Evolutionary conservation across 2,797 vertebrate species (phyloP).

Genomic region (Sebastes hopkinsi): DNA sequence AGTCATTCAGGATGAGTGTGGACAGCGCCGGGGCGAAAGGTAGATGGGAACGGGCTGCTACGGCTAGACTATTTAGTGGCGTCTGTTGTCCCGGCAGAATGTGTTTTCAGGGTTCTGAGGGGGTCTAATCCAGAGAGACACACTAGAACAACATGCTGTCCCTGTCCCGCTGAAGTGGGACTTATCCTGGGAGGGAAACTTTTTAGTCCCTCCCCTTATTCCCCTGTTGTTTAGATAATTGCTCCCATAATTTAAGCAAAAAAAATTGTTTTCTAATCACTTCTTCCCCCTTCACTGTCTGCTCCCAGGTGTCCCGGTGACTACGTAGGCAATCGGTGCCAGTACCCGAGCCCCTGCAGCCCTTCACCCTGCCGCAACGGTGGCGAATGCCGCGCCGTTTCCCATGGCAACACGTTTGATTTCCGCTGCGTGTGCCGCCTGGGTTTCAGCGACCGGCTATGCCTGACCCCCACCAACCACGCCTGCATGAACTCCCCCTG

Average conservation of each 20-base stretch:
- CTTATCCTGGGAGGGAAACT: conserved; percentile 60
- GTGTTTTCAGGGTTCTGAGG: conserved; percentile 78
- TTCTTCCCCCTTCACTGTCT: conserved; percentile 8
- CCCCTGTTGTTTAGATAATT: conserved; percentile 51
- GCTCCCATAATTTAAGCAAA: conserved; percentile 26
- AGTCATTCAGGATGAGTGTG: conserved; percentile 66
- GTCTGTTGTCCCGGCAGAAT: conserved; percentile 70
- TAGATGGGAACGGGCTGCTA: conserved; percentile 73
- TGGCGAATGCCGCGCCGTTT: conserved; percentile 84
- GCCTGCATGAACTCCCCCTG: conserved; percentile 93
- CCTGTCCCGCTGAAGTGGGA: conserved; percentile 41
- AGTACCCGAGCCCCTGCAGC: conserved; percentile 89
- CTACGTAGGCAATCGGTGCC: conserved; percentile 89
- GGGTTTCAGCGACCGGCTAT: conserved; percentile 91
- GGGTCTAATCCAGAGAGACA: conserved; percentile 76
- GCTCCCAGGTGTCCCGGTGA: conserved; percentile 84
- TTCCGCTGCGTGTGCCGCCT: conserved; percentile 88
- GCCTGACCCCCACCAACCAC: conserved; percentile 91
- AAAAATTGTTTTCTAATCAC: conserved; percentile 31
- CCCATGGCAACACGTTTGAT: conserved; percentile 81
- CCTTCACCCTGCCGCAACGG: conserved; percentile 91
- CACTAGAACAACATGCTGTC: conserved; percentile 74
- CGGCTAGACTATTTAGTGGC: conserved; percentile 53
- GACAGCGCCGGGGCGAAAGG: conserved; percentile 72
- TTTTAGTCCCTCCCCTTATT: conserved; percentile 10